Conservation (phyloP, 2,797 vertebrate species). For the Enteromius trimaculatus region DNA sequence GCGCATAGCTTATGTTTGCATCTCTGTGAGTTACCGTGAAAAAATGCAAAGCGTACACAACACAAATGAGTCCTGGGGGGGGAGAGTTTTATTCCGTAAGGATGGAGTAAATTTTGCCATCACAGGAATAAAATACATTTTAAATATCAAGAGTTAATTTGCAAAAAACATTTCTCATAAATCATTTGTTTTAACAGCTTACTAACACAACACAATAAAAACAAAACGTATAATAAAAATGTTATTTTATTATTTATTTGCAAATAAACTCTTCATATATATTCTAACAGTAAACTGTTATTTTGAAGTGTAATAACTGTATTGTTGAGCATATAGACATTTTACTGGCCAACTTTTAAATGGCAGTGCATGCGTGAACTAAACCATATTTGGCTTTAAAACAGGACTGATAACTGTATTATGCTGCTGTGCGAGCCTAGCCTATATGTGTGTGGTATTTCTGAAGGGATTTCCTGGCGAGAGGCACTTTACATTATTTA, state of each 20-base stretch:
- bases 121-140: neutral
- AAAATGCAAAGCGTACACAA: slow-evolving; percentile 4
- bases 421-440: neutral
- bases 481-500: slow-evolving; percentile 51
- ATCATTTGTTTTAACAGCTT: too few species aligned
- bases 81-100: neutral
- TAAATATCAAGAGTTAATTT: neutral
- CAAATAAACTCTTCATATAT: neutral
- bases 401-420: neutral
- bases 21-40: neutral
- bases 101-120: neutral
- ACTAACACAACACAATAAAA: too few species aligned
- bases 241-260: too few species aligned
- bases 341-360: neutral
- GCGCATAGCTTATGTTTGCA: neutral
- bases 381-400: neutral
- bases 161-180: too few species aligned
- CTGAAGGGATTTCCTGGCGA: slow-evolving; percentile 41
- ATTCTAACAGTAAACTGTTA: neutral
- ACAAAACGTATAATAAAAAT: too few species aligned
- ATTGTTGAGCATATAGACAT: neutral
- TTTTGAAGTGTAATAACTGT: neutral
- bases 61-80: neutral
- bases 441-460: slow-evolving; percentile 10
- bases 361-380: neutral